Percentiles rank a stretch among this genome's conserved stretches.
phyloP scores from a whole-genome alignment of 2,888 invertebrate genomes.

The Metallyticus violacea region DNA sequence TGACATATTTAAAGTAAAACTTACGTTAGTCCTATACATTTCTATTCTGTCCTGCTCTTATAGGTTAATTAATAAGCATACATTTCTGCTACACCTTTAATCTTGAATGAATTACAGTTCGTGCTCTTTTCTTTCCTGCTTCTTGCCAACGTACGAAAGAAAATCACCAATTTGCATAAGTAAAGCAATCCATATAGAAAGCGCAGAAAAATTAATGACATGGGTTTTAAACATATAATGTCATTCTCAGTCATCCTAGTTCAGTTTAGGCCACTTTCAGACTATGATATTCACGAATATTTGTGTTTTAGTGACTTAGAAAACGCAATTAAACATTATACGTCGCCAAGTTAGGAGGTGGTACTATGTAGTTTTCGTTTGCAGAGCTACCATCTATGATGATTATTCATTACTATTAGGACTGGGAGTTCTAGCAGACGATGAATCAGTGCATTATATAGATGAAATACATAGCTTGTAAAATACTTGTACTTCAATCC shows the following conservation, averaged over 20 bases:
- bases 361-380: not conserved
- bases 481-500: not conserved
- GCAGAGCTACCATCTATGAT: not conserved
- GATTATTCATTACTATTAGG: not conserved
- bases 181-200: too few relatives aligned
- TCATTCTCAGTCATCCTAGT: too few relatives aligned
- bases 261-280: too few relatives aligned
- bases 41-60: not conserved
- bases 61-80: too few relatives aligned
- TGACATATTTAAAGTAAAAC: not conserved
- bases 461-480: not conserved
- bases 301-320: too few relatives aligned
- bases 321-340: too few relatives aligned
- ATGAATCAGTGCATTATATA: not conserved
- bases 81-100: not conserved
- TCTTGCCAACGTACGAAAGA: not conserved
- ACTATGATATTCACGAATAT: too few relatives aligned
- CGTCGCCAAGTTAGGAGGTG: too few relatives aligned
- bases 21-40: not conserved
- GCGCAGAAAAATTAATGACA: too few relatives aligned
- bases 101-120: not conserved
- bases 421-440: not conserved
- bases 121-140: not conserved
- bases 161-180: too few relatives aligned
- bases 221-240: too few relatives aligned